Conservation (phyloP, 2,113 vertebrate genomes). For the Microcebus lehilahytsara region DNA sequence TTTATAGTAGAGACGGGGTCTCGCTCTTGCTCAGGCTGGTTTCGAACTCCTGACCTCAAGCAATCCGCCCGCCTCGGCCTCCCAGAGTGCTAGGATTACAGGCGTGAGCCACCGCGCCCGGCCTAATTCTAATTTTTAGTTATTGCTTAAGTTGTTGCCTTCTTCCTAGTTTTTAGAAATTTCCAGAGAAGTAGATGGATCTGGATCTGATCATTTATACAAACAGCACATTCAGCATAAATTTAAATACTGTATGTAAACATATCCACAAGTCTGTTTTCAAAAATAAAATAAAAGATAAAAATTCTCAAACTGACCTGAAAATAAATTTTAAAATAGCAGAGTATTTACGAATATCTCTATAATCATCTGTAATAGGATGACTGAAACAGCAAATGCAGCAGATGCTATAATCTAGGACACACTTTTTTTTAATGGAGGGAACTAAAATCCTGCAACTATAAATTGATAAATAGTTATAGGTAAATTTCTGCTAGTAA, state of each 20-base stretch:
- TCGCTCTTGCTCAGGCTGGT: too few relatives aligned
- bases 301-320: conserved; percentile 3
- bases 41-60: too few relatives aligned
- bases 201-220: not conserved
- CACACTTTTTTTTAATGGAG: not conserved
- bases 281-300: not conserved
- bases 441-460: not conserved
- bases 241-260: conserved; percentile 24
- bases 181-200: not conserved
- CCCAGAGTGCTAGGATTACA: too few relatives aligned
- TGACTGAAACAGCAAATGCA: conserved; percentile 5
- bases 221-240: conserved; percentile 50
- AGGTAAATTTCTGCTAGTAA: not conserved
- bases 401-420: not conserved
- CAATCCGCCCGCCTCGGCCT: too few relatives aligned
- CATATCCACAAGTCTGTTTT: not conserved
- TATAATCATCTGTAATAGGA: not conserved
- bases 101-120: too few relatives aligned
- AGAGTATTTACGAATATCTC: conserved; percentile 8
- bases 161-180: conserved; percentile 41
- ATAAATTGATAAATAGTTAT: not conserved
- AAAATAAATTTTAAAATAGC: conserved; percentile 51
- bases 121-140: not conserved
- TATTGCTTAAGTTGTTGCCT: not conserved
- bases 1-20: too few relatives aligned